Base-by-base conservation (phyloP, 2,888 invertebrate genomes). In the Acleris cristana region DNA sequence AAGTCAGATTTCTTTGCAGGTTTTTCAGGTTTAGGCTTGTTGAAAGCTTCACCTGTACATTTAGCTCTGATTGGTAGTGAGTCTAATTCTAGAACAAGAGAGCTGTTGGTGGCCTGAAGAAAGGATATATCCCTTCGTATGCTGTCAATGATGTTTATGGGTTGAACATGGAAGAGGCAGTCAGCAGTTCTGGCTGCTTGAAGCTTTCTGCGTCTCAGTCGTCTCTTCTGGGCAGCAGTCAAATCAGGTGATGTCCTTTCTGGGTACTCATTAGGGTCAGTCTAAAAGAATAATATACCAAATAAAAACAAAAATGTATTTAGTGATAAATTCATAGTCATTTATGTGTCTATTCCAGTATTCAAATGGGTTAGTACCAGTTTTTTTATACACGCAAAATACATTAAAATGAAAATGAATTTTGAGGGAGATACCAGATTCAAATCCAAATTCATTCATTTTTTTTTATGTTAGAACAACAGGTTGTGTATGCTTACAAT, bases 131-230 rank as follows among this genome's bases (percentile, higher is more conserved):
- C 67, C 23, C 67, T 52, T 12, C 62, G 48, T 34, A 67, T 67
- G 63, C 67, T 67, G 54, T 67, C 67, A 21, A 67, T 62, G 14
- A 69, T 52, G 21, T 60, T 65, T 53, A 69, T 60, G 34, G 56
- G 60, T 53, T 52, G 52, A 19, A 48, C 40, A 18, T 62, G 21
- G 30, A 51, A 45, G 48, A 52, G 14, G 19, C 51, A 57, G 7
- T 60, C 30, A 2, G 44, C 12, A 12, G 54, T 58, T 12, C 63
- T 62, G 18, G 78, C 74, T 21, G 76, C 80, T 65, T 78, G 76
- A 14, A 85, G 72, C 69, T 76, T 88, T 68, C 82, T 84, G 30
- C 88, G 78, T 64, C 89, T 76, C 21, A 80, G 72, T 69, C 88
- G 81, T 72, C 89, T 80, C 65, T 82, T 89, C 64, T 83, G 73